phyloP scores from a whole-genome alignment of 1,140 invertebrate species.

The Papilio machaon region DNA sequence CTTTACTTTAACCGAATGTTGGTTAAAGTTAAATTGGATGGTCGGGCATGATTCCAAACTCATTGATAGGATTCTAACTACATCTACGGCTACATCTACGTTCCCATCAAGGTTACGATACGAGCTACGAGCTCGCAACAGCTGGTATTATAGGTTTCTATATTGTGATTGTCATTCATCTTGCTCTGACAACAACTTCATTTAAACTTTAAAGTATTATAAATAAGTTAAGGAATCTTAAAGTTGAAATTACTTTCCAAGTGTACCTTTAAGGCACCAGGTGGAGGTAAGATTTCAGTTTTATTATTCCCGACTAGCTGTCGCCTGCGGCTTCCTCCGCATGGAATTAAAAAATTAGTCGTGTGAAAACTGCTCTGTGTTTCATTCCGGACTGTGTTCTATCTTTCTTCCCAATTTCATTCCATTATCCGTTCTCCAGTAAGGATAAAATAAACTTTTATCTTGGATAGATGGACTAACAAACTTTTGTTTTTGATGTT shows the following conservation, averaged over 20 bases:
- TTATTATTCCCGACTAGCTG: not conserved
- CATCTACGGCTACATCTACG: not conserved
- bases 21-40: constrained; percentile 20
- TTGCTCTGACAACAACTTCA: not conserved
- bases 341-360: too few species aligned
- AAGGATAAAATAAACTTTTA: too few species aligned
- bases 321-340: too few species aligned
- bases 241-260: constrained; percentile 13
- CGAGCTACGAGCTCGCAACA: not conserved
- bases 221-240: constrained; percentile 5
- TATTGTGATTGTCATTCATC: not conserved
- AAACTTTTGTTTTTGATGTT: too few species aligned
- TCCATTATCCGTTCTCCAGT: too few species aligned
- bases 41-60: constrained; percentile 11
- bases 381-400: too few species aligned
- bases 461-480: too few species aligned
- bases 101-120: not conserved
- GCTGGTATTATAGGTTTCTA: not conserved
- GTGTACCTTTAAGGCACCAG: not conserved
- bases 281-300: not conserved
- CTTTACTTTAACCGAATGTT: constrained; percentile 4
- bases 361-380: too few species aligned
- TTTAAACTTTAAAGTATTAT: constrained; percentile 11
- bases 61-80: constrained; percentile 1
- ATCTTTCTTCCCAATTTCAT: too few species aligned